Conservation (phyloP, 2,113 vertebrate species). For the Thryonomys swinderianus region DNA sequence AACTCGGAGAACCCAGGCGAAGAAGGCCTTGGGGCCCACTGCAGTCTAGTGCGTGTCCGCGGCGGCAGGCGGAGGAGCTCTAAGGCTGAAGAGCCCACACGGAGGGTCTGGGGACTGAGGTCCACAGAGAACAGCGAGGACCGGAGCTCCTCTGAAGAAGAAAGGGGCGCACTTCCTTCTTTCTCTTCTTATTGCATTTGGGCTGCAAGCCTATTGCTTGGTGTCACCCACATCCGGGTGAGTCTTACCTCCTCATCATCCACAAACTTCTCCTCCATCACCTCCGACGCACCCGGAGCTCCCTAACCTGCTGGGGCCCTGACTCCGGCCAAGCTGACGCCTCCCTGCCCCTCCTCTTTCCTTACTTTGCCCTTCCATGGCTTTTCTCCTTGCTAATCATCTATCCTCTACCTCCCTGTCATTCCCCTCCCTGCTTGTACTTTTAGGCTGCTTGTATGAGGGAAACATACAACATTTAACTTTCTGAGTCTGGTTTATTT, state of each 20-base stretch:
- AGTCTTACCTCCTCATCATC: not conserved
- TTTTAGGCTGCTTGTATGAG: not conserved
- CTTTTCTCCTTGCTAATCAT: too few species aligned
- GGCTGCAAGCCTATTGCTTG: not conserved
- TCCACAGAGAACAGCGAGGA: too few species aligned
- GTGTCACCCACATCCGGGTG: not conserved
- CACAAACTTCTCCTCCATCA: not conserved
- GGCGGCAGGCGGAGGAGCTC: not conserved
- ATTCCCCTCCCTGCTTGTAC: not conserved
- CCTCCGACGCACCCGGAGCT: not conserved
- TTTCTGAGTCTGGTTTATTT: not conserved
- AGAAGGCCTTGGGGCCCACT: not conserved
- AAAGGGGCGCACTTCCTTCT: not conserved
- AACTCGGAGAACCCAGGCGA: not conserved
- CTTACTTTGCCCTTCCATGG: not conserved
- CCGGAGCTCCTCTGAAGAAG: not conserved
- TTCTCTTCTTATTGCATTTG: not conserved
- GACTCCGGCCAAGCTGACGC: not conserved
- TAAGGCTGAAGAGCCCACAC: not conserved
- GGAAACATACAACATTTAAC: not conserved
- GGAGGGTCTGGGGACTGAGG: not conserved
- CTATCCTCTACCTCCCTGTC: not conserved
- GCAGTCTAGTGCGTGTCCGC: not conserved
- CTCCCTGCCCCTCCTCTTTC: not conserved
- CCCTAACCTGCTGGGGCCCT: not conserved